Evolutionary conservation across 2,113 vertebrate genomes (phyloP).

Genomic region (Phasianus colchicus): DNA sequence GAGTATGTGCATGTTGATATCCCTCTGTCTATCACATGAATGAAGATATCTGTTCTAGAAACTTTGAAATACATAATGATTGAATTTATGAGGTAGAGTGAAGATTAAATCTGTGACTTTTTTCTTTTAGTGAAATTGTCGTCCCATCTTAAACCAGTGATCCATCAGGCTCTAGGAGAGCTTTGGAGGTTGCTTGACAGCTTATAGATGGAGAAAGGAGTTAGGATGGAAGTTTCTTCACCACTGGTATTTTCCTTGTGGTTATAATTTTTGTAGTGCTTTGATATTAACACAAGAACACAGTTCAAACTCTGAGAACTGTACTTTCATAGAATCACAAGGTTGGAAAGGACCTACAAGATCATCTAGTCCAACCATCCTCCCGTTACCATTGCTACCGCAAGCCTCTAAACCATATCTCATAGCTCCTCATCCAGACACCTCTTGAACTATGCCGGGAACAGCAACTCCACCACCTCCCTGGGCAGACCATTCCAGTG

Average conservation of each 20-base stretch:
- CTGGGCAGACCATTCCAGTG: too few species aligned
- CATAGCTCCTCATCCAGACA: too few species aligned
- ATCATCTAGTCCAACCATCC: too few species aligned
- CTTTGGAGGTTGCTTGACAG: neutral
- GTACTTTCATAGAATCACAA: too few species aligned
- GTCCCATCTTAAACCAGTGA: neutral
- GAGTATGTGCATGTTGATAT: neutral
- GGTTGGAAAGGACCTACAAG: too few species aligned
- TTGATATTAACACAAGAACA: neutral
- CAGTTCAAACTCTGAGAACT: neutral
- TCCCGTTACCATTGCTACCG: too few species aligned
- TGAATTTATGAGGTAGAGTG: neutral
- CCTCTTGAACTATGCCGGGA: too few species aligned
- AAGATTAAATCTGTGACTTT: neutral
- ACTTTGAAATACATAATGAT: neutral
- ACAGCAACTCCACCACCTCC: too few species aligned
- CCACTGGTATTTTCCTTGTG: neutral
- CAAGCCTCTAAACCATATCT: too few species aligned
- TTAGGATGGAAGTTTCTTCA: neutral
- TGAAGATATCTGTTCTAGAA: neutral
- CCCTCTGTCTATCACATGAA: neutral
- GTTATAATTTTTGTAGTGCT: neutral
- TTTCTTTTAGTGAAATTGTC: neutral
- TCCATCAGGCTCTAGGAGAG: neutral
- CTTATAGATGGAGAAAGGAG: neutral